Base-by-base conservation (phyloP, 53 echinoderm and acorn worm species). In the Arbacia lixula region DNA sequence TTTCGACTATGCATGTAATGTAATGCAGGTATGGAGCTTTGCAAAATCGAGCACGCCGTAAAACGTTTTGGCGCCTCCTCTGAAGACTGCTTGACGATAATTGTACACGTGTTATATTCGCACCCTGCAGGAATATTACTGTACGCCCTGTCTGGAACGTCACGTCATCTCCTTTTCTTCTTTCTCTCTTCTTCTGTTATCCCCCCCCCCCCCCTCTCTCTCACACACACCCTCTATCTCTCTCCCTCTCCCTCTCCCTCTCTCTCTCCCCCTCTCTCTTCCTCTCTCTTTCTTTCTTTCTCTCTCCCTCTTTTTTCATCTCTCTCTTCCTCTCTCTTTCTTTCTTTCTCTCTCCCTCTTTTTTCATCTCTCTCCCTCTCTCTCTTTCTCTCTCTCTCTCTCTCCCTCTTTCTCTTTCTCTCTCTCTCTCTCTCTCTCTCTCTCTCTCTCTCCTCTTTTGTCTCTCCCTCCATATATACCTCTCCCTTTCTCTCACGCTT, bases 381-480 rank as follows among this genome's bases (percentile, higher is more conserved):
- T 63, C 12, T 37, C 30, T 16, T 29, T 20, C 2, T 24, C 19
- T 22, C 58, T 65, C 36, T 65, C 12, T 19, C 65, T 16, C 5
- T 65, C 65, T 5, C 36, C 34, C 65, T 11, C 57, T 57, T 28
- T n/a, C 3, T 57, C 25, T 57, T 28, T 57, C 6, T 57, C 57
- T 57, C 22, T 21, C 25, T 38, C 9, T 38, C 68, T 22, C 39
- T 67, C 68, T 67, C 68, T 38, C 68, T 38, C 68, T 38, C 38
- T 67, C 68, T 67, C 40, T 39, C 68, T 67, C 65, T 65, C 35
- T 65, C 65, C 17, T 34, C 32, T 28, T 27, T 14, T 2, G 12
- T 16, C 33, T 35, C 14, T 3, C 29, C 8, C n/a, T 21, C 26
- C 6, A 26, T 3, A 14, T 27, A 2, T 60, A 0, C 4, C 17